Evolutionary conservation across 2,113 vertebrate species (phyloP).

Genomic region (Pandion haliaetus): DNA sequence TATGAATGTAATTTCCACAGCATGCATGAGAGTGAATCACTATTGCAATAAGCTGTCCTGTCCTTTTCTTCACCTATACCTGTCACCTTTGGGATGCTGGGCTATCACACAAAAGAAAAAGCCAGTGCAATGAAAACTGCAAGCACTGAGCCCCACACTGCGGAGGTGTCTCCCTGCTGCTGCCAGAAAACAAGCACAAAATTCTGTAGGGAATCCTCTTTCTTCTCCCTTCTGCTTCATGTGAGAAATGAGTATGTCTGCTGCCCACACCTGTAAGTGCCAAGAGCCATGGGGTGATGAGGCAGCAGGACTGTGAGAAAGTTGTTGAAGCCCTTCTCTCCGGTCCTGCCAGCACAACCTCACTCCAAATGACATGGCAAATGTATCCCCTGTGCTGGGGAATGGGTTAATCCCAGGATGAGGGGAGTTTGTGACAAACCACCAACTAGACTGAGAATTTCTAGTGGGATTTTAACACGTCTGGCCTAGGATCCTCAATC

Average conservation of each 20-base stretch:
- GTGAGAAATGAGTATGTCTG: not conserved
- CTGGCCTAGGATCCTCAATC: constrained; percentile 4
- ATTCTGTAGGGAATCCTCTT: not conserved
- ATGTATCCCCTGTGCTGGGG: not conserved
- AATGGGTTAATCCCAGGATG: not conserved
- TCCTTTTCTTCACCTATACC: not conserved
- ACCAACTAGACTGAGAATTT: not conserved
- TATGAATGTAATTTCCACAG: constrained; percentile 6
- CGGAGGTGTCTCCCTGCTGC: not conserved
- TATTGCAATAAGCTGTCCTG: not conserved
- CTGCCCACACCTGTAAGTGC: not conserved
- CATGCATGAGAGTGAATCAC: not conserved
- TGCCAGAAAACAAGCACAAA: fast-evolving
- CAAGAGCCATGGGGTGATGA: not conserved
- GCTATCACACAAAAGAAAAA: not conserved
- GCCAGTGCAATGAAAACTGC: fast-evolving
- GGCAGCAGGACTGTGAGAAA: not conserved
- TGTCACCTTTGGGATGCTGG: not conserved
- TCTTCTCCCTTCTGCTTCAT: not conserved
- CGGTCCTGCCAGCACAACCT: not conserved
- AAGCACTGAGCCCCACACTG: not conserved
- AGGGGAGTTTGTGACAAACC: not conserved
- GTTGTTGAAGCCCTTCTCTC: not conserved
- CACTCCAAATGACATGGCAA: fast-evolving
- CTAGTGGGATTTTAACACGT: not conserved